A percentile compares a stretch with the other conserved stretches of the same genome.
Conservation (phyloP, 2,888 invertebrate species). For the Hermodice carunculata region DNA sequence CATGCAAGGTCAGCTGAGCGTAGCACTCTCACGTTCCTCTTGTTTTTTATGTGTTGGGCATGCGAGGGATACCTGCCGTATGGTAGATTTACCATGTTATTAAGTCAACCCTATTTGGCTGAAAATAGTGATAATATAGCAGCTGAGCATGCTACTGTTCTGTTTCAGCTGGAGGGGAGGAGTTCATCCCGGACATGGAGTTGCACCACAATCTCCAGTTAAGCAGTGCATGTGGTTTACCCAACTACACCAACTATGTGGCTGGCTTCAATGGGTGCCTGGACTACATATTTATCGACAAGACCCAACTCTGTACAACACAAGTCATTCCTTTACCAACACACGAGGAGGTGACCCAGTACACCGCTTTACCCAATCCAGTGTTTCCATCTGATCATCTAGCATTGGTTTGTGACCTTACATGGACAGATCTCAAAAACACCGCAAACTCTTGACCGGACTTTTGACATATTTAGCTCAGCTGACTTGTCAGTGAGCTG, state of each 20-base stretch:
- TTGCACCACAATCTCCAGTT: slow-evolving; percentile 78
- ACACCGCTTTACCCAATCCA: slow-evolving; percentile 87
- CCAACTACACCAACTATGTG: slow-evolving; percentile 88
- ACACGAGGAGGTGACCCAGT: slow-evolving; percentile 80
- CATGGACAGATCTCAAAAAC: no score
- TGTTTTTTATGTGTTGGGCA: no score
- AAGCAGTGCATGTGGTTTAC: slow-evolving; percentile 86
- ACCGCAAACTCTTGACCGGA: no score
- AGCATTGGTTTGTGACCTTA: slow-evolving; percentile 77
- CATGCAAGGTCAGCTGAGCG: no score
- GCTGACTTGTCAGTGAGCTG: no score
- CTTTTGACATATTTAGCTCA: no score
- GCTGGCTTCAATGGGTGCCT: slow-evolving; percentile 85
- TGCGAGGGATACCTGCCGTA: no score
- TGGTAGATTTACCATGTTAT: no score
- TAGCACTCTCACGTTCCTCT: no score
- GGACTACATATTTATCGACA: slow-evolving; percentile 92
- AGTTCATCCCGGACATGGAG: slow-evolving; percentile 74
- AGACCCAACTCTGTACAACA: slow-evolving; percentile 56
- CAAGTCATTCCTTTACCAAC: slow-evolving; percentile 86
- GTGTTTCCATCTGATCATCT: slow-evolving; percentile 96
- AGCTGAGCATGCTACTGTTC: no score
- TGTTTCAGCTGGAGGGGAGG: slow-evolving; percentile 72
- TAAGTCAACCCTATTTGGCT: no score
- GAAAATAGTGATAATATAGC: no score